Base-by-base conservation (phyloP, 2,797 vertebrate genomes). In the Toxotes lorentzi region DNA sequence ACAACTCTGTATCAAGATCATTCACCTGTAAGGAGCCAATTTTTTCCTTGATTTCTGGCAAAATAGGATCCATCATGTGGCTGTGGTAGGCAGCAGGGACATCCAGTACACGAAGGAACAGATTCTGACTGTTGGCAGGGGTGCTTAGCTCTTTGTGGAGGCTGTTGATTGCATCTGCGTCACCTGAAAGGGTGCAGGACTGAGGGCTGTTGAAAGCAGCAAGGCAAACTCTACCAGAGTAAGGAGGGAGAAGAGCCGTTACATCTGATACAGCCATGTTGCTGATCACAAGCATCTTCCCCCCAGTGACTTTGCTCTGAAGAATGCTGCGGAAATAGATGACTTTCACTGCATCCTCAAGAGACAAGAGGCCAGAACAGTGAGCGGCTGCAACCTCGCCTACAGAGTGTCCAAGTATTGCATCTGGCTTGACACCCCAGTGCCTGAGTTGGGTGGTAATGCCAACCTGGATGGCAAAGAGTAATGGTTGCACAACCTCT, bases 301-400 rank as follows among this genome's bases (percentile, higher is more conserved):
- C 96, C 0, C 94, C 91, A 6, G 92, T 92, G 30, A 95, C 95
- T 57, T 87, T 95, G 34, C 85, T 83, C 87, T 98, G 97, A 24
- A 96, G 88, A 76, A 64, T 76, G 86, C 97, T 97, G 40, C 96
- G 95, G 62, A 92, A 92, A 83, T 95, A 91, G 79, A 97, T 94
- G 10, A 97, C 94, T 86, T 96, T 97, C 8, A 97, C 93, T 0
- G 97, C 96, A 77, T 97, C 95, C 70, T 94, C 87, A 47, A 98
- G 93, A 76, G 95, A 96, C 87, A 98, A 83, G 54, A 96, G 92
- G 19, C 97, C 97, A 57, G 96, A 96, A 82, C 96, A 95, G 86
- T 97, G 94, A 5, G 96, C 96, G 3, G 96, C 96, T 73, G 96
- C 96, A 9, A 97, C 92, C 82, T 98, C 97, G 4, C 97, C 97